Base-by-base conservation (phyloP, 1,140 invertebrate species). In the Drosophila trapezifrons region DNA sequence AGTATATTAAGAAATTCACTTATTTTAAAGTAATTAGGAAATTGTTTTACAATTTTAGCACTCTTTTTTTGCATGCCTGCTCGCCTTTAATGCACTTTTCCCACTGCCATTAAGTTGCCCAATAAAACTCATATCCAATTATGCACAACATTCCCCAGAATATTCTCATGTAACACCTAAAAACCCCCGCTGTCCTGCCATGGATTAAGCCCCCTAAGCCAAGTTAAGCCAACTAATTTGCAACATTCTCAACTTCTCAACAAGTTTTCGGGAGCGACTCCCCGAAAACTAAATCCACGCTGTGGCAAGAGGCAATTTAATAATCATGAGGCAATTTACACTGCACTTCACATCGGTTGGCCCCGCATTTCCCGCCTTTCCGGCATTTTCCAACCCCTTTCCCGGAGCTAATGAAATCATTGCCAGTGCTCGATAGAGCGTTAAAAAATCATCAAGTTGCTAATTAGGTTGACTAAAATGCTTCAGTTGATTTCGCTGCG, bases 381-480 rank as follows among this genome's bases (percentile, higher is more conserved):
- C 49, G 15, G n/a, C 35, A 13, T n/a, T 54, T 35, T 46, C 37
- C 60, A 47, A 22, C 12, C 25, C 32, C n/a, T 35, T 13, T 40
- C 8, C 20, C 9, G 2, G 15, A 65, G 32, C 76, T 85, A 85
- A 85, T 86, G 75, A 81, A 85, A 85, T 85, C 82, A 81, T 76
- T 86, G 65, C 69, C 67, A 57, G 47, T 67, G 84, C 84, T 89
- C 84, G 84, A 87, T 87, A 80, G 64, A 76, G 77, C 84, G 84
- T 78, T 78, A 74, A 89, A 76, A 80, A 87, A 89, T 87, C 86
- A 89, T 87, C 85, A 87, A 89, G 76, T 75, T 89, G 72, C 84
- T 87, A 89, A 87, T 87, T 89, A 89, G 76, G 84, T 89, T 87
- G 84, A 71, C 80, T 83, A 55, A 80, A 87, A 77, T 63, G 56